Evolutionary conservation across 2,888 invertebrate species (phyloP).

Genomic region (Macrophya alboannulata): DNA sequence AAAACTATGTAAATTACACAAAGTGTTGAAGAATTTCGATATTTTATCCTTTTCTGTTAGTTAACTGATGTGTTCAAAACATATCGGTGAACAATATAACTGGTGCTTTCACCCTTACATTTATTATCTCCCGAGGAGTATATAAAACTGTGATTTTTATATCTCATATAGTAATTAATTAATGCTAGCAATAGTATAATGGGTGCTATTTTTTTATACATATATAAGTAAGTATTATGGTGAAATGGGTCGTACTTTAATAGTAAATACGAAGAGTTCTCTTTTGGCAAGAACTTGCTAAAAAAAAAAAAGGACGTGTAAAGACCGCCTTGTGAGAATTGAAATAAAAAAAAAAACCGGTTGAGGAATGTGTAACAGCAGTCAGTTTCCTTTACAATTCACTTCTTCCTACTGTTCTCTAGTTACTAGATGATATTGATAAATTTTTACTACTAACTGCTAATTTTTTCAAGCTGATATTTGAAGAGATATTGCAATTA

Average conservation of each 20-base stretch:
- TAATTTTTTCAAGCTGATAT: conserved; percentile 18
- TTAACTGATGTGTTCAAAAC: background rate
- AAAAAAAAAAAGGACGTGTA: conserved; percentile 4
- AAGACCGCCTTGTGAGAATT: conserved; percentile 41
- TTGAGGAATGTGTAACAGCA: conserved; percentile 37
- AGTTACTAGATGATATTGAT: background rate
- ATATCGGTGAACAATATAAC: background rate
- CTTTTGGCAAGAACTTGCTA: background rate
- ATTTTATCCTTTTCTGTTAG: background rate
- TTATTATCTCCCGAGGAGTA: background rate
- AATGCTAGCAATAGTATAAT: conserved; percentile 29
- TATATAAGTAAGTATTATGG: conserved; percentile 33
- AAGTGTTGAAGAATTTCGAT: background rate
- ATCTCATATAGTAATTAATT: conserved; percentile 24
- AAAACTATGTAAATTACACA: background rate
- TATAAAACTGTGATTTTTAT: conserved; percentile 49
- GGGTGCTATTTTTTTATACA: conserved; percentile 45
- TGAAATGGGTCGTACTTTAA: conserved; percentile 35
- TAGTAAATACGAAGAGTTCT: background rate
- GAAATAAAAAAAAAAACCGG: conserved; percentile 12
- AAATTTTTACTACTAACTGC: background rate
- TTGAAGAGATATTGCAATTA: conserved; percentile 53
- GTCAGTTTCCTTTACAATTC: conserved; percentile 47
- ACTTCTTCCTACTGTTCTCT: background rate
- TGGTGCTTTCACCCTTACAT: conserved; percentile 28